These are phyloP conservation scores for Allacma fusca DNA, from an alignment of 2,888 invertebrate genomes.

Conservation along the genomic window DNA sequence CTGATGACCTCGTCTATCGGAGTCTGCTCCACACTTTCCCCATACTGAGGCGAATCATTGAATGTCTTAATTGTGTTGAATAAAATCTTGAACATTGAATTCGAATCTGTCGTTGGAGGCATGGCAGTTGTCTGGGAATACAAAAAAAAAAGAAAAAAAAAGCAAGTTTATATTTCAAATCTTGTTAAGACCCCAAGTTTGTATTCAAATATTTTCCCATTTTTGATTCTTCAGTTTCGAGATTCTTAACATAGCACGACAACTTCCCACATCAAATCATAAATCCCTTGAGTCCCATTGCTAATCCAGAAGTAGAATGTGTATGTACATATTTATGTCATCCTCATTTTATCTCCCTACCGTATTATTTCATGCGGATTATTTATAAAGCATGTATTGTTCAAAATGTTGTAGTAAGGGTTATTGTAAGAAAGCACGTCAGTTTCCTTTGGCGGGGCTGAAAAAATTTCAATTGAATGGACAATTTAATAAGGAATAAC, in stretches of 20 bases:
- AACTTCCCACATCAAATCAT: constrained; percentile 7
- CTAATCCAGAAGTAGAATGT: background rate
- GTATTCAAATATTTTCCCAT: too few relatives aligned
- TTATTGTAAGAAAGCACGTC: background rate
- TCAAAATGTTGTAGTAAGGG: too few relatives aligned
- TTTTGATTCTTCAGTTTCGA: too few relatives aligned
- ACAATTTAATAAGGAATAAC: background rate
- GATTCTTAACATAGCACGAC: background rate
- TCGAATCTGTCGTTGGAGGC: constrained; percentile 28
- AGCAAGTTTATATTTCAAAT: constrained; percentile 6
- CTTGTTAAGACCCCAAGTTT: background rate
- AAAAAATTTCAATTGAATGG: background rate
- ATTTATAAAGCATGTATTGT: background rate
- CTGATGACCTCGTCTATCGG: constrained; percentile 28
- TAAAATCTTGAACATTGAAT: constrained; percentile 40
- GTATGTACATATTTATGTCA: background rate
- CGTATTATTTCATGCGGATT: background rate
- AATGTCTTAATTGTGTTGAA: constrained; percentile 40
- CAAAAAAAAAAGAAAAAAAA: constrained; percentile 7
- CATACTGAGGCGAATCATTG: constrained; percentile 6
- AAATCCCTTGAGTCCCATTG: background rate
- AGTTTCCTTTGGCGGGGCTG: constrained; percentile 5
- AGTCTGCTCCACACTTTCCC: constrained; percentile 27
- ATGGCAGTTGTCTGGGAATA: constrained; percentile 24
- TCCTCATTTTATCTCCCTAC: background rate